Percentiles rank a stretch among this genome's conserved stretches.
phyloP scores from a whole-genome alignment of 2,888 invertebrate genomes.

The Oscheius onirici region DNA sequence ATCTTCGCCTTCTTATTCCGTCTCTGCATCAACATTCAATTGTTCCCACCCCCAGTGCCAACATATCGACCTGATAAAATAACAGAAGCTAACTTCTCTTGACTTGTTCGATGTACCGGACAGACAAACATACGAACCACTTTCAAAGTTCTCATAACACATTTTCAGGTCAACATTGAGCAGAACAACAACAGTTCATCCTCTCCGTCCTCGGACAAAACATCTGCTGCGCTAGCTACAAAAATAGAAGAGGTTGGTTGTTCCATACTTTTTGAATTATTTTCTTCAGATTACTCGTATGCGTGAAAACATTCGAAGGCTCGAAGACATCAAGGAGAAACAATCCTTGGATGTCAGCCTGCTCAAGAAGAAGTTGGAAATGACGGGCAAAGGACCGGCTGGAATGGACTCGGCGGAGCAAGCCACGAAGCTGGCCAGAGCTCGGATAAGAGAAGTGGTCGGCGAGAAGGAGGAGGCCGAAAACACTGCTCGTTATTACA shows the following conservation, averaged over 20 bases:
- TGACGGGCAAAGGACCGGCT: not conserved
- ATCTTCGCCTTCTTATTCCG: too few relatives aligned
- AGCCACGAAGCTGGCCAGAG: slow-evolving; percentile 42
- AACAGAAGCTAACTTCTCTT: too few relatives aligned
- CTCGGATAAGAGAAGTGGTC: slow-evolving; percentile 41
- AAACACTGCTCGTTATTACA: slow-evolving; percentile 50
- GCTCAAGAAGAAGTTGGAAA: slow-evolving; percentile 32
- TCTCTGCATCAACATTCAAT: too few relatives aligned
- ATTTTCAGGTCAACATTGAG: not conserved
- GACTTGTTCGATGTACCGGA: too few relatives aligned
- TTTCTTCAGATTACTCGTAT: slow-evolving; percentile 6
- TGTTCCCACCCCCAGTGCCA: too few relatives aligned
- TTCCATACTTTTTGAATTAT: not conserved
- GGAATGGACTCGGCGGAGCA: slow-evolving; percentile 34
- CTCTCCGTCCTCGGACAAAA: not conserved
- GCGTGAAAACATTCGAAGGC: slow-evolving; percentile 16
- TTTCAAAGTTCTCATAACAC: too few relatives aligned
- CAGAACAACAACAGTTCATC: not conserved
- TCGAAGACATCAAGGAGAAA: slow-evolving; percentile 45
- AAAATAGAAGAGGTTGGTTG: not conserved
- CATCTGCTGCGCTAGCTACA: not conserved
- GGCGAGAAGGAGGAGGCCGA: slow-evolving; percentile 45
- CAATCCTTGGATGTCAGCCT: slow-evolving; percentile 47
- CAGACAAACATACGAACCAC: too few relatives aligned
- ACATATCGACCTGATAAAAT: too few relatives aligned